Percentiles rank a stretch among this genome's conserved stretches.
Evolutionary conservation across 2,888 invertebrate genomes (phyloP).

Genomic region (Antheraea assamensis): DNA sequence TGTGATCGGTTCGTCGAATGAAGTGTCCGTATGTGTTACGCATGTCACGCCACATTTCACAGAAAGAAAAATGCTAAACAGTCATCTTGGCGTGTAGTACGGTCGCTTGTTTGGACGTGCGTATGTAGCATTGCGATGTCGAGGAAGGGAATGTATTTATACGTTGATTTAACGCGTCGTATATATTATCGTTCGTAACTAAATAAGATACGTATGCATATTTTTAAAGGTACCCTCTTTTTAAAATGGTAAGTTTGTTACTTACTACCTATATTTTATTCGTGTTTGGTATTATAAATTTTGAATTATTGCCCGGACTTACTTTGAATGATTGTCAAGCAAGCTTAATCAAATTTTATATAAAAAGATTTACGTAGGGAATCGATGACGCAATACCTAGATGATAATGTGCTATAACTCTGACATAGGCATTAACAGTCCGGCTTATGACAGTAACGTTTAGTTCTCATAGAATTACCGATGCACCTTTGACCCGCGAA

Average conservation of each 20-base stretch:
- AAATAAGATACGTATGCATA: not conserved
- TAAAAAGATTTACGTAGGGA: too few relatives aligned
- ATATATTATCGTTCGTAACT: not conserved
- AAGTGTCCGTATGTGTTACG: constrained; percentile 23
- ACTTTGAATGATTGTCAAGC: too few relatives aligned
- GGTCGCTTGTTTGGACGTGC: constrained; percentile 36
- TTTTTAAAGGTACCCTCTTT: not conserved
- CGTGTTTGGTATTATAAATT: too few relatives aligned
- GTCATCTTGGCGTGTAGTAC: constrained; percentile 40
- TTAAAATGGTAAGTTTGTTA: not conserved
- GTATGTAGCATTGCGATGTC: constrained; percentile 12
- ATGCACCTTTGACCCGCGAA: too few relatives aligned
- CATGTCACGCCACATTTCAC: constrained; percentile 34
- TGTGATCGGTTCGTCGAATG: not conserved
- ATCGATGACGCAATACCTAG: too few relatives aligned
- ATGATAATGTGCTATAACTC: too few relatives aligned
- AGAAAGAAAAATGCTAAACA: constrained; percentile 47
- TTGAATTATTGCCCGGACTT: too few relatives aligned
- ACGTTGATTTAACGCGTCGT: not conserved
- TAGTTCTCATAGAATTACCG: too few relatives aligned
- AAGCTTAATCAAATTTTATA: too few relatives aligned
- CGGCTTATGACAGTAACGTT: too few relatives aligned
- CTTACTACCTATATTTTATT: not conserved
- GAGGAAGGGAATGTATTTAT: not conserved
- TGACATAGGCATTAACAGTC: too few relatives aligned